phyloP scores from a whole-genome alignment of 2,113 vertebrate species.

The Xiphophorus hellerii region DNA sequence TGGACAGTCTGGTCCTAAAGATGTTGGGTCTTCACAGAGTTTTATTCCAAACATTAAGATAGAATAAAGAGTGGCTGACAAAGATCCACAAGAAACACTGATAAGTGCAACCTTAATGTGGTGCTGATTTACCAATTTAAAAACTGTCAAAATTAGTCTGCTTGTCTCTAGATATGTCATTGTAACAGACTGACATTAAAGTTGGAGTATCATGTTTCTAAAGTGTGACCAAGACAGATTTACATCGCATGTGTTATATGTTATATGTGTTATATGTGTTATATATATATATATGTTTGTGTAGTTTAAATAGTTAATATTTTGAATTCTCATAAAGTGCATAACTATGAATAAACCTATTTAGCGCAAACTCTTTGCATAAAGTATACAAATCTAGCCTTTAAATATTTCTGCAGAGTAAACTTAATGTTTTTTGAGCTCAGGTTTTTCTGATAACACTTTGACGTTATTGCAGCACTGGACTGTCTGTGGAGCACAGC shows the following conservation, averaged over 20 bases:
- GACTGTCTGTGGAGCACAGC: slow-evolving; percentile 9
- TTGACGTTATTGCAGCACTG: not conserved
- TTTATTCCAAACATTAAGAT: no score
- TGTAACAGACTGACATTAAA: not conserved
- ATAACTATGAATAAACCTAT: not conserved
- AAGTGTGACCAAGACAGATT: not conserved
- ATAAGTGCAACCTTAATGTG: no score
- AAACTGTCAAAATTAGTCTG: no score
- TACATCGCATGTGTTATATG: not conserved
- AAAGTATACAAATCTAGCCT: not conserved
- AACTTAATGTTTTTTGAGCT: not conserved
- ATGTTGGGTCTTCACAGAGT: no score
- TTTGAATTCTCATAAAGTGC: not conserved
- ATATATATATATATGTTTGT: not conserved
- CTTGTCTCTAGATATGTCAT: no score
- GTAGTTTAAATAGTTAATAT: not conserved
- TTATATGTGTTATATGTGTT: no score
- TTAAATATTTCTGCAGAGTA: not conserved
- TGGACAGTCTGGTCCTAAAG: no score
- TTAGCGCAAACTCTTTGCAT: not conserved
- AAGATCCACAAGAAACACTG: no score
- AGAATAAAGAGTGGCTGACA: no score
- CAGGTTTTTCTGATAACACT: not conserved
- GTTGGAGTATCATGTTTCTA: not conserved
- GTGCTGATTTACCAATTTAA: no score